Evolutionary conservation across 2,888 invertebrate genomes (phyloP).

Genomic region (Chalcosyrphus nemorum): DNA sequence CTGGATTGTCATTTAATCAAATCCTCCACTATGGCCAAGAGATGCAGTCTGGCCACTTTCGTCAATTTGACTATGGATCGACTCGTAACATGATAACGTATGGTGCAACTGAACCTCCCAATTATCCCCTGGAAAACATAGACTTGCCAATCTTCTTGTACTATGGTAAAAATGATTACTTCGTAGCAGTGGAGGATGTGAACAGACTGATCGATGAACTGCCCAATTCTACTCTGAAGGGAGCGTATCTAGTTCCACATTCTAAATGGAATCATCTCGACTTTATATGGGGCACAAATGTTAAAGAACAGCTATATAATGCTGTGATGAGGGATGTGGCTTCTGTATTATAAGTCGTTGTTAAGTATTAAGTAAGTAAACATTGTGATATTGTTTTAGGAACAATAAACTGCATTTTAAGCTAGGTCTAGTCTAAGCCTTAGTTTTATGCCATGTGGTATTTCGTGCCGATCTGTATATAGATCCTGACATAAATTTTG

Average conservation of each 20-base stretch:
- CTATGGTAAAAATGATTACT: constrained; percentile 78
- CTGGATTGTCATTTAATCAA: constrained; percentile 77
- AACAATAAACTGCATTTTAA: too few relatives aligned
- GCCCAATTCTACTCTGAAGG: constrained; percentile 72
- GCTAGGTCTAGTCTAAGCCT: too few relatives aligned
- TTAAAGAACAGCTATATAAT: constrained; percentile 77
- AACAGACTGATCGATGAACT: constrained; percentile 74
- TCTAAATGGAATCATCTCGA: constrained; percentile 78
- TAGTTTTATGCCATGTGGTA: too few relatives aligned
- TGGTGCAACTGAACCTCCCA: constrained; percentile 73
- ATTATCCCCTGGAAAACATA: constrained; percentile 74
- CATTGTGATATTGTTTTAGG: too few relatives aligned
- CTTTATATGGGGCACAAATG: constrained; percentile 77
- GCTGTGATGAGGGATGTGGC: constrained; percentile 75
- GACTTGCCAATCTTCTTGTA: constrained; percentile 76
- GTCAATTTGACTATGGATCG: constrained; percentile 76
- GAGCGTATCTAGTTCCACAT: constrained; percentile 75
- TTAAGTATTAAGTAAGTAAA: too few relatives aligned
- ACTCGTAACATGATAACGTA: constrained; percentile 75
- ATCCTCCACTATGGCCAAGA: constrained; percentile 77
- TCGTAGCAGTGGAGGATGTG: constrained; percentile 77
- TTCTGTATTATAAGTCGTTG: background rate
- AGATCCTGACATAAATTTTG: too few relatives aligned
- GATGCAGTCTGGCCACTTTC: constrained; percentile 75
- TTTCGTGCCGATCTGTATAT: too few relatives aligned